phyloP scores from a whole-genome alignment of 64 coral and sea anemone species.

The Acropora tenuis region DNA sequence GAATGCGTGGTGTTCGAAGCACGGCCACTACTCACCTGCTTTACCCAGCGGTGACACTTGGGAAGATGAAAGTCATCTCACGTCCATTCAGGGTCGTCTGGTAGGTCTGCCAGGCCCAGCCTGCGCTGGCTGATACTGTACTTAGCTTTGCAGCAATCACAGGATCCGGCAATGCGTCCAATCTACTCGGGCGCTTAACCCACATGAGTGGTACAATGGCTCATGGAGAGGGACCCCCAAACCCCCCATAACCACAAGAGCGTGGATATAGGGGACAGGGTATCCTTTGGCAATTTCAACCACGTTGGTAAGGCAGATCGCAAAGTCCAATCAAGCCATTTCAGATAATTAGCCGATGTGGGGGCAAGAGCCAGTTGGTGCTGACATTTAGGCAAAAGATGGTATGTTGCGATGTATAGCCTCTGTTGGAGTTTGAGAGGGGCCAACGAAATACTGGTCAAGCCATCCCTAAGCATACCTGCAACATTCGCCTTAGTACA shows the following conservation, averaged over 20 bases:
- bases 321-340: conserved; percentile 14
- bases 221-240: no score
- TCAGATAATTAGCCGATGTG: neutral
- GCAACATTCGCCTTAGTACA: neutral
- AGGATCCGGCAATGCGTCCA: no score
- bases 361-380: neutral
- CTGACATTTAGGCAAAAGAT: no score
- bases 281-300: conserved; percentile 48
- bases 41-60: conserved; percentile 5
- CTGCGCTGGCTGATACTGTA: conserved; percentile 4
- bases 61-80: neutral
- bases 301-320: neutral
- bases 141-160: neutral
- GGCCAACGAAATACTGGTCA: neutral
- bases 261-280: conserved; percentile 35
- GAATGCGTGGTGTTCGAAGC: neutral
- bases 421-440: neutral
- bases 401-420: no score
- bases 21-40: no score
- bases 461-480: neutral
- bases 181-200: no score
- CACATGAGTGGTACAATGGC: no score
- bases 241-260: neutral
- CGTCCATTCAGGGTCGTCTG: neutral
- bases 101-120: neutral